phyloP scores from a whole-genome alignment of 2,113 vertebrate genomes.

The Chloropsis hardwickii region DNA sequence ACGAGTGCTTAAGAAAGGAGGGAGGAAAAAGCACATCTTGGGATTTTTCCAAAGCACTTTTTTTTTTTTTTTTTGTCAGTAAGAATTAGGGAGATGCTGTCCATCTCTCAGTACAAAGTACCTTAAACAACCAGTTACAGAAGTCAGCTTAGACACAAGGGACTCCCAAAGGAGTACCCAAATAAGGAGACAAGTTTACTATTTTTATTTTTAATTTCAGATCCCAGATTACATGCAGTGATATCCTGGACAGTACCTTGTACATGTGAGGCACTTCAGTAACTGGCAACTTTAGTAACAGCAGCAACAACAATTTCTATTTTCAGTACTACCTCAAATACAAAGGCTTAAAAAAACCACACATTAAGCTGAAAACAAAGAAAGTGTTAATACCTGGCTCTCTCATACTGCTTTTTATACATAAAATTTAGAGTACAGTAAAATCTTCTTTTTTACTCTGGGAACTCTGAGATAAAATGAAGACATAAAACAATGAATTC shows the following conservation, averaged over 20 bases:
- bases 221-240: neutral
- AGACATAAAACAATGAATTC: neutral
- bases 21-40: neutral
- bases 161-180: neutral
- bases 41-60: neutral
- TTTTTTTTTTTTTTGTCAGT: neutral
- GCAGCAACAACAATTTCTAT: neutral
- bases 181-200: neutral
- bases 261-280: neutral
- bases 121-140: neutral
- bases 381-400: neutral
- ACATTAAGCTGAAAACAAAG: neutral
- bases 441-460: neutral
- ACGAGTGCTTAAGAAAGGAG: neutral
- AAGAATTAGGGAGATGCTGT: neutral
- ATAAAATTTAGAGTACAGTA: neutral
- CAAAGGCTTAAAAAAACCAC: constrained; percentile 20
- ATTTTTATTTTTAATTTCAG: neutral
- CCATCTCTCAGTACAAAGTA: neutral
- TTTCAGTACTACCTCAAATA: neutral
- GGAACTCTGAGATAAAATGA: neutral
- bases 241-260: neutral
- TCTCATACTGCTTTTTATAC: neutral
- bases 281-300: neutral
- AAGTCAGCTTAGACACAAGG: neutral